phyloP scores from a whole-genome alignment of 2,113 vertebrate genomes.

The Eidolon helvum region DNA sequence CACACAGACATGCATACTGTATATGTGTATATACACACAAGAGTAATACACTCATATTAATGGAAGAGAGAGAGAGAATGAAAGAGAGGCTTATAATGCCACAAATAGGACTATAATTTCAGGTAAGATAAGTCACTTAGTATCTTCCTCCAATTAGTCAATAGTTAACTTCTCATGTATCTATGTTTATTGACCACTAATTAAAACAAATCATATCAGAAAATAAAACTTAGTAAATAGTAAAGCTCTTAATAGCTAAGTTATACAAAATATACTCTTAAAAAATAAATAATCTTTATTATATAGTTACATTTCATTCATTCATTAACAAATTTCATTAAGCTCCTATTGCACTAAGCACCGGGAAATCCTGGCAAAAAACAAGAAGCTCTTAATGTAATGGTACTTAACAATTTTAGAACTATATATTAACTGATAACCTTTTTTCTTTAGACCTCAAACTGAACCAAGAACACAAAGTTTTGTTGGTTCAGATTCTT shows the following conservation, averaged over 20 bases:
- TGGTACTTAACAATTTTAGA: background rate
- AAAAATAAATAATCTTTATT: background rate
- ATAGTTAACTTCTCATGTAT: background rate
- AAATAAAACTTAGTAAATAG: slow-evolving; percentile 22
- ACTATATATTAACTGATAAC: background rate
- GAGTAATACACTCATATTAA: background rate
- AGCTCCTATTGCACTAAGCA: background rate
- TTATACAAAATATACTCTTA: background rate
- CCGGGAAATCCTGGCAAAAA: background rate
- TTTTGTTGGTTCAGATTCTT: background rate
- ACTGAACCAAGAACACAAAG: background rate
- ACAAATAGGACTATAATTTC: background rate
- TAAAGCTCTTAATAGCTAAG: background rate
- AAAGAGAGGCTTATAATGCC: background rate
- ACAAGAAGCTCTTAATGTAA: background rate
- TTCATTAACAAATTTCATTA: background rate
- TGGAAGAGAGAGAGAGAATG: background rate
- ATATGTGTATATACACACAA: background rate
- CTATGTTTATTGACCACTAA: background rate
- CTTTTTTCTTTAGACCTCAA: background rate
- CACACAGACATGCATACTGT: background rate
- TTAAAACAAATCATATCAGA: background rate
- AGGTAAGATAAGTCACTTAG: background rate
- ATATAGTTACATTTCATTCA: background rate
- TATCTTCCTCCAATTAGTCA: background rate